Evolutionary conservation across 2,113 vertebrate species (phyloP).

Genomic region (Cheirogaleus medius): DNA sequence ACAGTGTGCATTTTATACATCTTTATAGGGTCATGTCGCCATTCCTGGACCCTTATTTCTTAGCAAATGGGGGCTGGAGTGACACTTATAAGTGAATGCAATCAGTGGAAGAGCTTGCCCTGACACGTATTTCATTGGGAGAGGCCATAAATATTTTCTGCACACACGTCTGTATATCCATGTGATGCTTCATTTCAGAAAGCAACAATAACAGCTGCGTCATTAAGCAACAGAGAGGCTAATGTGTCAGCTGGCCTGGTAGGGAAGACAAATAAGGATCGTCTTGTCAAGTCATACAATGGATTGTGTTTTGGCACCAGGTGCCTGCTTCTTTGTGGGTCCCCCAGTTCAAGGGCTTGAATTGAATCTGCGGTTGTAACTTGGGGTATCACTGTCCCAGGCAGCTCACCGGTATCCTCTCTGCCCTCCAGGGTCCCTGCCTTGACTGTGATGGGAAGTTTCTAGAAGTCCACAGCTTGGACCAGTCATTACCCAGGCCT

Average conservation of each 20-base stretch:
- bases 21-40: conserved; percentile 23
- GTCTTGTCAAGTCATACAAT: neutral
- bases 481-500: neutral
- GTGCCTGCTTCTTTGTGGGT: neutral
- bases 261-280: neutral
- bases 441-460: neutral
- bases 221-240: neutral
- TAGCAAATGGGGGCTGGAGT: conserved; percentile 37
- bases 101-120: conserved; percentile 2
- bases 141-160: conserved; percentile 10
- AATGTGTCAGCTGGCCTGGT: neutral
- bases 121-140: conserved; percentile 36
- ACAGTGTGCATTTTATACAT: conserved; percentile 48
- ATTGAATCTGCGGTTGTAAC: neutral
- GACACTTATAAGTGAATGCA: conserved; percentile 51
- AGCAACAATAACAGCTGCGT: conserved; percentile 12
- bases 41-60: conserved; percentile 41
- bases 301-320: neutral
- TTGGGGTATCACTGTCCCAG: neutral
- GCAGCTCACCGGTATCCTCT: neutral
- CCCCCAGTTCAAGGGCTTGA: neutral
- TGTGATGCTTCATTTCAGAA: conserved; percentile 16
- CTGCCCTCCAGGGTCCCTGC: neutral
- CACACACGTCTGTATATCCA: neutral
- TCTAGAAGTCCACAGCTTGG: neutral